Base-by-base conservation (phyloP, 2,113 vertebrate genomes). In the Marmota monax region DNA sequence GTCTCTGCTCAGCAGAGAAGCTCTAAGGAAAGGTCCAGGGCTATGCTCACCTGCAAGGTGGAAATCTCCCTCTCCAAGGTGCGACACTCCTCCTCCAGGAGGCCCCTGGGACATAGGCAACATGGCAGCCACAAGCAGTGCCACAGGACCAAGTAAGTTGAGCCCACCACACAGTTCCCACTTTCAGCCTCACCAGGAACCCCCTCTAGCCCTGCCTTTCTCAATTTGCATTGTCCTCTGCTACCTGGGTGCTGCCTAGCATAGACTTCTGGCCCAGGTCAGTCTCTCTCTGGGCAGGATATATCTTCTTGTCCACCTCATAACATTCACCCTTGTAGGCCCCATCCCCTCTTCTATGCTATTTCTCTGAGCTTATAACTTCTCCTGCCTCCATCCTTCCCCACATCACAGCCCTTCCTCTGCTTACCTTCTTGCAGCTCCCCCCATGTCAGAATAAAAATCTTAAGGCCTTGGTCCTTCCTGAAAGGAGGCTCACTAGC, bases 41-140 rank as follows among this genome's bases (percentile, higher is more conserved):
- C n/a, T n/a, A 25, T 34, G 74, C 98, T 98, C 97, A 99, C 99
- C 99, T 99, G 99, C 58, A 99, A 97, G 95, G 96, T 79, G 56
- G 95, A 42, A 82, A 99, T 89, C 91, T 98, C 96, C 78, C 70
- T 97, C 58, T 98, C 98, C 95, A 99, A 88, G 2, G 65, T 65
- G 16, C 51, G 91, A 93, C 98, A 99, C 92, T 99, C 99, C 42
- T 98, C 97, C 25, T 96, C 97, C 42, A 99, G 96, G 92, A 99
- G 86, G 78, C 90, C 98, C 97, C 99, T 99, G 94, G 86, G 79
- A 78, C 11, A 45, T 13, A 0, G 56, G 25, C 63, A 63, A 61
- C 37, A 48, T 0, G 17, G 74, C 70, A 48, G 83, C 69, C 93
- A 10, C 53, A 45, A 48, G 23, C 70, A 51, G 79, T 1, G 16